Evolutionary conservation across 2,888 invertebrate species (phyloP).

Genomic region (Cosmia pyralina): DNA sequence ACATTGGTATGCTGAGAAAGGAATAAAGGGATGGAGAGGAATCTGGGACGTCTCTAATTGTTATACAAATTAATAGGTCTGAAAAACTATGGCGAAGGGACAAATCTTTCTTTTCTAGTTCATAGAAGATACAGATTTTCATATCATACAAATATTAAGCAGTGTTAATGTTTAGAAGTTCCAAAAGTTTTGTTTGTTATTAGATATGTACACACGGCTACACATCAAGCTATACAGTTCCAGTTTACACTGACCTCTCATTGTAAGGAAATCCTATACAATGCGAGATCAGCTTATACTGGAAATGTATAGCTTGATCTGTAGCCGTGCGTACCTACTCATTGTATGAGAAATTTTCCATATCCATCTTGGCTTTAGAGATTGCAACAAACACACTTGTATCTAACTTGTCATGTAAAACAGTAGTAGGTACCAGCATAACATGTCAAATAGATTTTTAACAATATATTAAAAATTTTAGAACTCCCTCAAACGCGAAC

Average conservation of each 20-base stretch:
- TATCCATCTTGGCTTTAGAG: background rate
- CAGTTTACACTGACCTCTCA: no score
- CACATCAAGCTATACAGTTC: no score
- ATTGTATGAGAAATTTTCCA: background rate
- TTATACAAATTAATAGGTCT: slow-evolving; percentile 39
- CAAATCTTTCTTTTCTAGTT: background rate
- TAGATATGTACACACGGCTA: no score
- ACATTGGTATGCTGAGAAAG: slow-evolving; percentile 30
- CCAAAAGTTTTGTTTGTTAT: background rate
- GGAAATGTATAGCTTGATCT: no score
- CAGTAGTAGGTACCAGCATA: no score
- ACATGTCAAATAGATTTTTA: background rate
- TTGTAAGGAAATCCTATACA: no score
- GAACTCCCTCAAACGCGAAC: background rate
- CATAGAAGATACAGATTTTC: slow-evolving; percentile 3
- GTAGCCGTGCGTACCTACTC: no score
- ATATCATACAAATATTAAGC: background rate
- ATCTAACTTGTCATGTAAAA: no score
- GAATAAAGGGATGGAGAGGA: slow-evolving; percentile 24
- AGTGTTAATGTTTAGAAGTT: background rate
- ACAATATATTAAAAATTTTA: no score
- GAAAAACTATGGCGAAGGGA: slow-evolving; percentile 1
- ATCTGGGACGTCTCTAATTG: slow-evolving; percentile 29
- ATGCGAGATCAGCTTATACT: no score
- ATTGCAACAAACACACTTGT: background rate